These are phyloP conservation scores for Condylostylus longicornis DNA, from an alignment of 1,140 invertebrate species.

Conservation along the genomic window DNA sequence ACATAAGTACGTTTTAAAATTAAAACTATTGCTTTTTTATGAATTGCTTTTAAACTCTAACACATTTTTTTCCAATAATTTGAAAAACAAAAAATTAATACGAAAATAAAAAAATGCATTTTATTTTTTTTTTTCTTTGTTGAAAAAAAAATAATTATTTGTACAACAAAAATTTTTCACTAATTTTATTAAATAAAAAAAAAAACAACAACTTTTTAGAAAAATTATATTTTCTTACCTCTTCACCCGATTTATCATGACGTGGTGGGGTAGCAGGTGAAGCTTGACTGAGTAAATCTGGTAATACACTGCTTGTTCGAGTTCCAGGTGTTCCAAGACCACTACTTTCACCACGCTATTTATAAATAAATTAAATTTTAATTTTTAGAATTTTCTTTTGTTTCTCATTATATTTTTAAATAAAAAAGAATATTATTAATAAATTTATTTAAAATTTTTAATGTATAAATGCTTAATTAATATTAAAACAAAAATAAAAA, in stretches of 20 bases:
- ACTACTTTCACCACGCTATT: conserved; percentile 41
- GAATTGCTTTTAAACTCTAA: too few species aligned
- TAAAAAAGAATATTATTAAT: neutral
- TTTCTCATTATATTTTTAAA: neutral
- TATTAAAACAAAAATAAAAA: too few species aligned
- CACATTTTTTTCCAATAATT: too few species aligned
- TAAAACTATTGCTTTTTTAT: too few species aligned
- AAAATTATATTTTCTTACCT: conserved; percentile 50
- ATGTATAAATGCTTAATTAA: too few species aligned
- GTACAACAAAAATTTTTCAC: conserved; percentile 5
- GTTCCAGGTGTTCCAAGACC: conserved; percentile 54
- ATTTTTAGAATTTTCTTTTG: conserved; percentile 3
- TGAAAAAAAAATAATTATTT: conserved; percentile 6
- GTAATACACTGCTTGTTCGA: conserved; percentile 76
- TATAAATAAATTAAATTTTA: neutral
- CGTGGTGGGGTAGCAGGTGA: conserved; percentile 67
- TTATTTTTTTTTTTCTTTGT: too few species aligned
- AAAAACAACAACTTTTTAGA: conserved; percentile 1
- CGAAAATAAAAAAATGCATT: too few species aligned
- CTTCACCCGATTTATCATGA: conserved; percentile 86
- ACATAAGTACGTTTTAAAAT: too few species aligned
- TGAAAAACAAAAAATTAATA: too few species aligned
- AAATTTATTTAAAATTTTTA: neutral
- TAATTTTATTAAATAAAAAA: neutral
- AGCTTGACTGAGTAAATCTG: conserved; percentile 79